Evolutionary conservation across 2,888 invertebrate genomes (phyloP).

Genomic region (Dione vanillae): DNA sequence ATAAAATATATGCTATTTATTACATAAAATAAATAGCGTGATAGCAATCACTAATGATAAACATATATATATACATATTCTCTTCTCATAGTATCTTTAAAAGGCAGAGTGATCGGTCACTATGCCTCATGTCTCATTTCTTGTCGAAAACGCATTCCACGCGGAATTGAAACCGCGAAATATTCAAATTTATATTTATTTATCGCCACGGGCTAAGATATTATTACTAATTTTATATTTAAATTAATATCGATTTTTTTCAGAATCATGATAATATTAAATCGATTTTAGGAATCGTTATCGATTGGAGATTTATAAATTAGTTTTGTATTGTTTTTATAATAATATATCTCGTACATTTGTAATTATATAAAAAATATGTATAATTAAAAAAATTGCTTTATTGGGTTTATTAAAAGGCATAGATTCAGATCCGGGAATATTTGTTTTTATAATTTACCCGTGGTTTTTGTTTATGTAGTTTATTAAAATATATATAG

Average conservation of each 20-base stretch:
- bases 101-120: slow-evolving; percentile 51
- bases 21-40: no score
- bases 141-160: slow-evolving; percentile 65
- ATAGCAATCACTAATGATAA: no score
- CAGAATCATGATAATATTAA: not conserved
- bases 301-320: not conserved
- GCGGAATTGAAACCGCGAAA: slow-evolving; percentile 45
- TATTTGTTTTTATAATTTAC: not conserved
- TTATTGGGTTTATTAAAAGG: not conserved
- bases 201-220: not conserved
- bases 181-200: slow-evolving; percentile 12
- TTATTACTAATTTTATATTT: not conserved
- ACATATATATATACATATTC: no score
- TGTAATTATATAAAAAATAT: not conserved
- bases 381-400: no score
- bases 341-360: not conserved
- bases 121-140: slow-evolving; percentile 44
- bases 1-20: no score
- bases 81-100: slow-evolving; percentile 30
- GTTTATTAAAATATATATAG: no score
- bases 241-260: not conserved
- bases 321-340: not conserved
- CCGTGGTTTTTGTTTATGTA: slow-evolving; percentile 10
- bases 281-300: not conserved
- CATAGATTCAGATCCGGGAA: not conserved